phyloP scores from a whole-genome alignment of 1,140 invertebrate species.

The Leptopilina boulardi region DNA sequence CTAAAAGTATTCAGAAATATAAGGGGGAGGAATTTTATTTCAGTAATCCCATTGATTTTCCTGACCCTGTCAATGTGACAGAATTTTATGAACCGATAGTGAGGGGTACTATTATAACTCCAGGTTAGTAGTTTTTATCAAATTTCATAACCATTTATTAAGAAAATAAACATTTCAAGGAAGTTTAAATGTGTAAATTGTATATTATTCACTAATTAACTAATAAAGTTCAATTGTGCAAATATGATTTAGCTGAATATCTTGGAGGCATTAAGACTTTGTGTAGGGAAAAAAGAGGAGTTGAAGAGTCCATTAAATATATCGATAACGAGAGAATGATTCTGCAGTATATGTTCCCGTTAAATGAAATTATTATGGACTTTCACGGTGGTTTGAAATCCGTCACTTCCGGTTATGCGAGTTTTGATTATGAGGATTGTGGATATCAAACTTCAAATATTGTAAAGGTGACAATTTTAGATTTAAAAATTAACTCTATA shows the following conservation, averaged over 20 bases:
- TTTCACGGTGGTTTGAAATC: conserved; percentile 96
- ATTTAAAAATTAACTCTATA: too few relatives aligned
- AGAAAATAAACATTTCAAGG: conserved; percentile 28
- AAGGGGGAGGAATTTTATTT: conserved; percentile 83
- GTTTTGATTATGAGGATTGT: conserved; percentile 97
- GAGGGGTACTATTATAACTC: conserved; percentile 92
- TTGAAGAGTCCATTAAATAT: conserved; percentile 83
- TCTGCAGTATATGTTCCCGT: conserved; percentile 89
- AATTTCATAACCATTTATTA: not conserved
- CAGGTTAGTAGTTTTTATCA: conserved; percentile 71
- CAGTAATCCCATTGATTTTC: conserved; percentile 91
- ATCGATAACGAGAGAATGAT: conserved; percentile 90
- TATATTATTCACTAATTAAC: too few relatives aligned
- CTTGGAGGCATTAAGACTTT: conserved; percentile 83
- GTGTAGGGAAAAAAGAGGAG: conserved; percentile 87
- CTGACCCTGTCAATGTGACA: conserved; percentile 81
- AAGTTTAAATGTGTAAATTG: not conserved
- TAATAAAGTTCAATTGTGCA: too few relatives aligned
- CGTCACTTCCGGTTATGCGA: conserved; percentile 94
- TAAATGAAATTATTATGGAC: conserved; percentile 95
- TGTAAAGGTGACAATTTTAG: conserved; percentile 81
- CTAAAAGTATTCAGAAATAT: conserved; percentile 80
- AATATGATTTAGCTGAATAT: conserved; percentile 78
- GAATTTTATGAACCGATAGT: conserved; percentile 94
- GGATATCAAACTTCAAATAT: conserved; percentile 86